Evolutionary conservation across 2,113 vertebrate genomes (phyloP).

Genomic region (Benitochromis conjunctus): DNA sequence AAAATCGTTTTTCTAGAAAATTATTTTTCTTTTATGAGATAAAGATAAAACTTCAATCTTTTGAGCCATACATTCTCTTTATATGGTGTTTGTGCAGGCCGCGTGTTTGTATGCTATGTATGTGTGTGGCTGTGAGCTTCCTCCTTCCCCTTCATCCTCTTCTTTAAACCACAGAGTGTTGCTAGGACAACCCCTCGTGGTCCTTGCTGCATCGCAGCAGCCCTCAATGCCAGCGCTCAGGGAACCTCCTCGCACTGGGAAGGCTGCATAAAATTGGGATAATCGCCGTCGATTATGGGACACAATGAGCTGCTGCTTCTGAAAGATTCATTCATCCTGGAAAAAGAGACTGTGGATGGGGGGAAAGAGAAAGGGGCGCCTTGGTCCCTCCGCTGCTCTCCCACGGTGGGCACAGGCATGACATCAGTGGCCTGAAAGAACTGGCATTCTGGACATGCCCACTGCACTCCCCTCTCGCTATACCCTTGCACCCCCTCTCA

Average conservation of each 20-base stretch:
- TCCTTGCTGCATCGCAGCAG: slow-evolving; percentile 59
- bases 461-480: slow-evolving; percentile 36
- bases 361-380: slow-evolving; percentile 50
- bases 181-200: slow-evolving; percentile 73
- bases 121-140: slow-evolving; percentile 51
- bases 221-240: slow-evolving; percentile 69
- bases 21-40: not conserved
- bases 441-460: slow-evolving; percentile 71
- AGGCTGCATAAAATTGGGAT: slow-evolving; percentile 79
- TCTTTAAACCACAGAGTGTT: slow-evolving; percentile 63
- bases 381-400: slow-evolving; percentile 73
- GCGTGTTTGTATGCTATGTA: slow-evolving; percentile 27
- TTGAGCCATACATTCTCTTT: not conserved
- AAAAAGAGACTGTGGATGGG: slow-evolving; percentile 60
- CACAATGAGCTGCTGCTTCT: slow-evolving; percentile 74
- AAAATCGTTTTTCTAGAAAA: not conserved
- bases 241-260: slow-evolving; percentile 70
- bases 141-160: slow-evolving; percentile 57
- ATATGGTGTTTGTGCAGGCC: not conserved
- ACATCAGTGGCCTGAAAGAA: slow-evolving; percentile 77
- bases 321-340: slow-evolving; percentile 79
- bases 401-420: slow-evolving; percentile 80
- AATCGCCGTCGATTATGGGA: slow-evolving; percentile 77
- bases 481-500: slow-evolving; percentile 40
- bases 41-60: not conserved